Evolutionary conservation across 1,140 invertebrate genomes (phyloP).

Genomic region (Cephus cinctus): DNA sequence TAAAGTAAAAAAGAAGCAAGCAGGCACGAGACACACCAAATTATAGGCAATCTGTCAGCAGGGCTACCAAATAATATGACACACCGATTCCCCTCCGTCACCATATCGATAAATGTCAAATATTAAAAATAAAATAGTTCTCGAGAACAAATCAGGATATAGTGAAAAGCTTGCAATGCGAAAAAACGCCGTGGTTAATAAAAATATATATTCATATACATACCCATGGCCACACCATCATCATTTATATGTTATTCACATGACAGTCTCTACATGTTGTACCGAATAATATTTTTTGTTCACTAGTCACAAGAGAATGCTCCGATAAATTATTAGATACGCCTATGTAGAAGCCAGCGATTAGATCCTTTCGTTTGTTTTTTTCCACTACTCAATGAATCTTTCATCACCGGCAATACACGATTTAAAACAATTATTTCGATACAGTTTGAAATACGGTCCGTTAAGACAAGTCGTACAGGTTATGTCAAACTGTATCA

Average conservation of each 20-base stretch:
- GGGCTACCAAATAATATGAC: too few relatives aligned
- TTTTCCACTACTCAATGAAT: neutral
- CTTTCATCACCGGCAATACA: too few relatives aligned
- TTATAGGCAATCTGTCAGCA: too few relatives aligned
- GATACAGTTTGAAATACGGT: conserved; percentile 52
- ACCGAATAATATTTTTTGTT: conserved; percentile 12
- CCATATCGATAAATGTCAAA: neutral
- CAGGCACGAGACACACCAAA: too few relatives aligned
- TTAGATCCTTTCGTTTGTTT: neutral
- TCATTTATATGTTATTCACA: conserved; percentile 55
- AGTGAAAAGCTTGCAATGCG: too few relatives aligned
- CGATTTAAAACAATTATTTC: conserved; percentile 28
- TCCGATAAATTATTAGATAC: neutral
- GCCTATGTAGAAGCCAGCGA: neutral
- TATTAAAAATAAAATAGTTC: neutral
- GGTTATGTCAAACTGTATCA: conserved; percentile 50
- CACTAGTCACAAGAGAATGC: neutral
- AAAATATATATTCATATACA: conserved; percentile 32
- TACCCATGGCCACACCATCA: conserved; percentile 58
- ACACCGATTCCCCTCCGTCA: neutral
- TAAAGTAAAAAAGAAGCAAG: too few relatives aligned
- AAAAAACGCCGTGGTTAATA: conserved; percentile 1
- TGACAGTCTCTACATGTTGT: conserved; percentile 27
- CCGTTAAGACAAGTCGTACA: conserved; percentile 27
- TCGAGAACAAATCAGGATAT: neutral